Conservation (phyloP, 2,888 invertebrate species). For the Dione juno region DNA sequence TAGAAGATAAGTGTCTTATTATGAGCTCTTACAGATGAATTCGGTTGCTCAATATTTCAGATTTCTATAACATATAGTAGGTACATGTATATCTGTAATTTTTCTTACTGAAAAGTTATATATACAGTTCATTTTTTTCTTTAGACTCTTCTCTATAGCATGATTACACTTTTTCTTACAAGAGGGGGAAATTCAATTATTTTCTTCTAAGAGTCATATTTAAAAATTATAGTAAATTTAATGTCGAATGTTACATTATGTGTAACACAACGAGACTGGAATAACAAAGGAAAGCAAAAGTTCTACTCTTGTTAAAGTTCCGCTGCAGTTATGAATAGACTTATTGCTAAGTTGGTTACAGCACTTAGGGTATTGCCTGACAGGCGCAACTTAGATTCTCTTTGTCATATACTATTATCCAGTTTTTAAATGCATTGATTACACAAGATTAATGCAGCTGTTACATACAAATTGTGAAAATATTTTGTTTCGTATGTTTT, state of each 20-base stretch:
- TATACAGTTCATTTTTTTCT: too few relatives aligned
- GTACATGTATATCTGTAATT: too few relatives aligned
- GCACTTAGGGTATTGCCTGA: constrained; percentile 13
- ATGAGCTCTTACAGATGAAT: too few relatives aligned
- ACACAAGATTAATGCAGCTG: background rate
- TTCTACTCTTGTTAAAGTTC: constrained; percentile 10
- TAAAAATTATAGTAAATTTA: constrained; percentile 12
- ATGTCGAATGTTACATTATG: constrained; percentile 4
- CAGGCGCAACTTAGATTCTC: constrained; percentile 2
- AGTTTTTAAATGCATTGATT: background rate
- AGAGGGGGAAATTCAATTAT: background rate
- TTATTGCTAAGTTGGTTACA: constrained; percentile 9
- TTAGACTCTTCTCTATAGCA: too few relatives aligned
- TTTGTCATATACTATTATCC: constrained; percentile 2
- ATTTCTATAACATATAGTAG: too few relatives aligned
- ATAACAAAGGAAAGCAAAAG: constrained; percentile 6
- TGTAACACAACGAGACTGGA: background rate
- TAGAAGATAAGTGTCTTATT: background rate
- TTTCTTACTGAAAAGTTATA: too few relatives aligned
- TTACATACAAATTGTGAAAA: background rate
- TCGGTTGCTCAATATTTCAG: too few relatives aligned
- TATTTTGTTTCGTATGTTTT: background rate
- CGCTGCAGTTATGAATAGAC: constrained; percentile 12
- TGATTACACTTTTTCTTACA: background rate
- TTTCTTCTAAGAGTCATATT: background rate